These are phyloP conservation scores for Pogonomyrmex californicus DNA, from an alignment of 1,140 invertebrate species.

Conservation along the genomic window DNA sequence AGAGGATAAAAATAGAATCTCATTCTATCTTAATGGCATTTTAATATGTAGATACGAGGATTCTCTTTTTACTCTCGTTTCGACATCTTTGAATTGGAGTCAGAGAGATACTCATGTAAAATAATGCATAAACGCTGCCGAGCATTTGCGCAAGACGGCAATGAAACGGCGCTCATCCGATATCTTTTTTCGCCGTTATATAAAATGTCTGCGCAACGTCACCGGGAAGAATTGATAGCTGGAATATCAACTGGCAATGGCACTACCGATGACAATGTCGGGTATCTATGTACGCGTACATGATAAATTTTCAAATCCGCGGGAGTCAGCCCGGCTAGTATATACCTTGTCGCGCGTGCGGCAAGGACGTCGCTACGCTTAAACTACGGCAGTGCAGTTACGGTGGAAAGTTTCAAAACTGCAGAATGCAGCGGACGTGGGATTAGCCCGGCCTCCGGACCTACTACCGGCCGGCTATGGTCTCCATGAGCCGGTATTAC, in stretches of 20 bases:
- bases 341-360: constrained; percentile 23
- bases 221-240: constrained; percentile 4
- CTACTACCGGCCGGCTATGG: constrained; percentile 44
- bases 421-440: constrained; percentile 83
- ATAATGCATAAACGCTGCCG: constrained; percentile 21
- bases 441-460: constrained; percentile 79
- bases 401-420: constrained; percentile 85
- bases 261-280: constrained; percentile 12
- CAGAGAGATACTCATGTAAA: constrained; percentile 19
- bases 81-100: background rate
- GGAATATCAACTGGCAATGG: background rate
- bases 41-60: background rate
- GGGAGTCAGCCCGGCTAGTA: constrained; percentile 8
- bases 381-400: constrained; percentile 79
- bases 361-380: constrained; percentile 77
- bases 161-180: constrained; percentile 21
- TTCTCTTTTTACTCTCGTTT: background rate
- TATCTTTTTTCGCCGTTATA: constrained; percentile 25
- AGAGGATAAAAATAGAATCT: background rate
- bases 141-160: background rate
- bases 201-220: constrained; percentile 29
- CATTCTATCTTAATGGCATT: constrained; percentile 3
- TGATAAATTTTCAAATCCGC: constrained; percentile 67
- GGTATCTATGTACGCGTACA: background rate
- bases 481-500: constrained; percentile 60